Base-by-base conservation (phyloP, 2,113 vertebrate genomes). In the Chamaetylas fuelleborni region DNA sequence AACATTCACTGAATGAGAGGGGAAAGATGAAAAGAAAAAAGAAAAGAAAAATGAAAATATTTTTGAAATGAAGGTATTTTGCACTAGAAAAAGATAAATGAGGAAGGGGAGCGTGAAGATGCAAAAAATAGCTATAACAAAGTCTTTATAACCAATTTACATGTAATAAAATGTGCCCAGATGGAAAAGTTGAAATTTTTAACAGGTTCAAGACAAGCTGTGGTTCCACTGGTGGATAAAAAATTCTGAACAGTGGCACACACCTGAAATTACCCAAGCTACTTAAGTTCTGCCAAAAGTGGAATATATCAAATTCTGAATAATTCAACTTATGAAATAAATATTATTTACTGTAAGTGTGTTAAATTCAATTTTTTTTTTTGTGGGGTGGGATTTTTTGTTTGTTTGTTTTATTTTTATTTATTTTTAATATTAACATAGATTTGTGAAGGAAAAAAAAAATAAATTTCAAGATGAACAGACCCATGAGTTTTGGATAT, bases 21-120 rank as follows among this genome's bases (percentile, higher is more conserved):
- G 57, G 22, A 70, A 87, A 70, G 4, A 72, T 12, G 14, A 8
- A 56, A 70, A 61, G 4, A 2, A 43, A 69, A 60, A 53, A 54
- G 1, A n/a, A 45, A 23, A 12, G 0, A 11, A 38, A 19, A 23
- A 23, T 3, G 0, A 36, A 38, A 58, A 14, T 0, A 0, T n/a
- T 50, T 14, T 17, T n/a, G 9, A 45, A 45, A 45, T 45, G 43
- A 20, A 71, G 3, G 1, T 28, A 31, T 76, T 72, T 64, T 77
- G 8, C 11, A 56, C 14, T 36, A 48, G 54, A 13, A 72, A 60
- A 81, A n/a, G 6, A 18, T 10, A 60, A 71, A 34, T 72, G 1
- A 60, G 45, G 11, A 67, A 42, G 29, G 5, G 12, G 0, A 2
- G 1, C 2, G 1, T 20, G 60, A 72, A 57, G 8, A 15, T 77